These are phyloP conservation scores for Volucella bombylans DNA, from an alignment of 2,888 invertebrate species.

Conservation along the genomic window DNA sequence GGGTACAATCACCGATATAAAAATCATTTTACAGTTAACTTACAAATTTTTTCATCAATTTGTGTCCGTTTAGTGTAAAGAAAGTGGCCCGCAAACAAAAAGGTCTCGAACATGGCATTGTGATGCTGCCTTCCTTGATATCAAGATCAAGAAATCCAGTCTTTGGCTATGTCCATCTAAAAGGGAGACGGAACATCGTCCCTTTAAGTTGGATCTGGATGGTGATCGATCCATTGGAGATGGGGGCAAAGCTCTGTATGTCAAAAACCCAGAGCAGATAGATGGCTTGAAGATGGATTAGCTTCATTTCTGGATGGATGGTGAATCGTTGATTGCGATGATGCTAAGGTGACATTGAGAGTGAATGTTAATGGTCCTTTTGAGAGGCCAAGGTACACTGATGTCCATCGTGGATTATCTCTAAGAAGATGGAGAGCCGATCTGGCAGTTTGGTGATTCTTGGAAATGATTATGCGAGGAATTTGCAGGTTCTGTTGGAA, in stretches of 20 bases:
- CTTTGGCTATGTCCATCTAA: neutral
- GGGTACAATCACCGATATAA: constrained; percentile 70
- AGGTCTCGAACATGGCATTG: constrained; percentile 55
- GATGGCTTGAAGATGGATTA: constrained; percentile 79
- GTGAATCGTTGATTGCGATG: constrained; percentile 73
- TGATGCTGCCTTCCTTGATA: constrained; percentile 26
- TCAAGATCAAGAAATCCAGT: constrained; percentile 53
- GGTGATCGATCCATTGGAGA: constrained; percentile 17
- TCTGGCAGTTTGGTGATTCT: constrained; percentile 76
- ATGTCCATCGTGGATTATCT: constrained; percentile 69
- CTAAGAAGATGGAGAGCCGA: constrained; percentile 15
- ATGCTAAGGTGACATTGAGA: constrained; percentile 73
- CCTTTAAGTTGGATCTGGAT: constrained; percentile 17
- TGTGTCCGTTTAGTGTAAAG: constrained; percentile 75
- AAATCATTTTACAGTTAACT: constrained; percentile 75
- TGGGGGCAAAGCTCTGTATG: constrained; percentile 35
- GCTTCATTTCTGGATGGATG: constrained; percentile 78
- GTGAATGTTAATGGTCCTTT: constrained; percentile 73
- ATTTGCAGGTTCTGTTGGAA: constrained; percentile 74
- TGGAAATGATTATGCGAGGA: constrained; percentile 80
- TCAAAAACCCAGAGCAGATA: constrained; percentile 12
- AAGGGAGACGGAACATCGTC: constrained; percentile 51
- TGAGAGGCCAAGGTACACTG: constrained; percentile 38
- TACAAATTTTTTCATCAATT: constrained; percentile 76
- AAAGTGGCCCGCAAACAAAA: constrained; percentile 63